Base-by-base conservation (phyloP, 2,888 invertebrate species). In the Diarsia mendica region DNA sequence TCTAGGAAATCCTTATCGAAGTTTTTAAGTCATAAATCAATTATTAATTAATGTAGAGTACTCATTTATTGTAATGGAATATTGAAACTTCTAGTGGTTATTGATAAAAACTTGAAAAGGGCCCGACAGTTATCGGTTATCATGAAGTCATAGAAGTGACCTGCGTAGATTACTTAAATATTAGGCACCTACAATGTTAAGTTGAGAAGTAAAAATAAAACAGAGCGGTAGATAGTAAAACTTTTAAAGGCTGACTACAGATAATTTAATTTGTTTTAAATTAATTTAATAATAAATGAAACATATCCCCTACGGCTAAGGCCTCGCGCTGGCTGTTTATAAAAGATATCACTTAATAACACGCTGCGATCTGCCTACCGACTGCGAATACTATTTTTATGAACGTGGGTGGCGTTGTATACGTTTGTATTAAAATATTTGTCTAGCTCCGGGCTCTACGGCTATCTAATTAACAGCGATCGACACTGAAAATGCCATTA, bases 321-420 rank as follows among this genome's bases (percentile, higher is more conserved):
- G 74, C 55, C 75, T 74, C 71, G 81, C 77, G 82, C 79, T 77
- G 73, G 72, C 75, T 85, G 77, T 83, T 83, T 79, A 87, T 88
- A 87, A 88, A 89, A 89, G 84, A 87, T 89, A 89, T 88, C 87
- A 87, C 89, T 88, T 91, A 92, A 92, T 92, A 90, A 90, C 88
- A 89, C 72, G 86, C 88, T 89, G 81, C 74, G 80, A 70, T 79
- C 81, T 68, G 80, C 80, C 82, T 84, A 85, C 83, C 77, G 86
- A 89, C 87, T 87, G 92, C 91, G 88, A 90, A 91, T 88, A 87
- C 86, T 79, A 91, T 91, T 90, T 88, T 88, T 89, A 85, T 88
- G 84, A 88, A 88, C 91, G 93, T 94, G 93, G 94, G 93, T 94
- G 94, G 94, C 90, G 86, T 84, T 90, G 87, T 85, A 88, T 87